phyloP scores from a whole-genome alignment of 1,140 invertebrate genomes.

The Ceratoteleas bidentatus region DNA sequence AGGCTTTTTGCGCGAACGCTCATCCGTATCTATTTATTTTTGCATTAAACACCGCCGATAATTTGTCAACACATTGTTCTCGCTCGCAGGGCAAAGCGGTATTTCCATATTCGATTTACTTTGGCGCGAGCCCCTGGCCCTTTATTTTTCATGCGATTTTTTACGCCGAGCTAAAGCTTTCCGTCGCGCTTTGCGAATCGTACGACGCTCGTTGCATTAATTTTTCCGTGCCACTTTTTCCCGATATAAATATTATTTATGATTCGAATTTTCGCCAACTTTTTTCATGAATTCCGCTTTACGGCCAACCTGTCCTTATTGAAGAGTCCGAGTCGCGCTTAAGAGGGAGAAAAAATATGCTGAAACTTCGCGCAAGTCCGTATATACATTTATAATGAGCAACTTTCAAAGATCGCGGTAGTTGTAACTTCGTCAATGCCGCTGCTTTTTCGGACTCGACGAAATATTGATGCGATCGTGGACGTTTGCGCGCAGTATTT shows the following conservation, averaged over 20 bases:
- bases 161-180: slow-evolving; percentile 17
- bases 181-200: slow-evolving; percentile 16
- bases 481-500: no score
- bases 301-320: slow-evolving; percentile 10
- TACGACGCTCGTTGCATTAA: slow-evolving; percentile 27
- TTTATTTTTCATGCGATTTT: slow-evolving; percentile 3
- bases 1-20: no score
- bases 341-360: slow-evolving; percentile 1
- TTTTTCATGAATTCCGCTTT: slow-evolving; percentile 43
- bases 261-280: slow-evolving; percentile 38
- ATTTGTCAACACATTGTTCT: not conserved
- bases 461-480: no score
- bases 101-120: not conserved
- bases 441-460: not conserved
- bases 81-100: not conserved
- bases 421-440: slow-evolving; percentile 28
- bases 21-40: not conserved
- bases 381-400: slow-evolving; percentile 35
- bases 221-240: slow-evolving; percentile 14
- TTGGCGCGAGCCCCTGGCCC: not conserved
- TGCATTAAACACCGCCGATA: not conserved
- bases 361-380: slow-evolving; percentile 15
- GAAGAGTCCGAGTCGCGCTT: not conserved
- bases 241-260: slow-evolving; percentile 40
- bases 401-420: slow-evolving; percentile 12